Base-by-base conservation (phyloP, 2,797 vertebrate species). In the Parambassis ranga region DNA sequence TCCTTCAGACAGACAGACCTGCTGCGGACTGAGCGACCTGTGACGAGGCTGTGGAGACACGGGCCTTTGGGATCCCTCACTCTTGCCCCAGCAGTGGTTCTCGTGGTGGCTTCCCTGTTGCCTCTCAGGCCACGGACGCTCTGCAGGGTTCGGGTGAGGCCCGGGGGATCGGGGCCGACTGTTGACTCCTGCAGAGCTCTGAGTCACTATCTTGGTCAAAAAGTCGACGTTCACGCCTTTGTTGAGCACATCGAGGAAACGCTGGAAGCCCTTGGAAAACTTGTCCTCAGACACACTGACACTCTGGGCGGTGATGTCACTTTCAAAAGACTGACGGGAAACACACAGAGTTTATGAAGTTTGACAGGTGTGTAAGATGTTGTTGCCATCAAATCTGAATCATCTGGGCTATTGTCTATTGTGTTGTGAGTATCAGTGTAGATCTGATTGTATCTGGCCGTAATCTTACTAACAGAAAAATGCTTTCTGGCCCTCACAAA, bases 191-290 rank as follows among this genome's bases (percentile, higher is more conserved):
- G 46, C 1, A 9, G 78, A 30, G 10, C 20, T 16, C 50, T 71
- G 85, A 48, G 51, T 77, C 13, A 88, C 86, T 9, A 90, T 87
- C 50, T 87, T 75, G 48, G 56, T 88, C 41, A 91, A 88, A 11
- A 19, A 73, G 8, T 65, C 61, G 0, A 90, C 75, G 13, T 91
- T 86, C 55, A 91, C 89, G 1, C 90, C 90, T 56, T 81, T 85
- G 75, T 91, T 91, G 60, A 91, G 90, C 23, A 91, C 73, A 6
- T 87, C 65, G 0, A 91, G 89, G 73, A 91, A 91, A 38, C 83
- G 88, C 52, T 89, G 87, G 66, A 91, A 91, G 23, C 90, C 90
- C 31, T 61, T 70, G 3, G 65, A 16, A 2, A 65, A 52, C 10
- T 55, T 80, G 48, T 49, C 57, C 18, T 63, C 69, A 22, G 55